Evolutionary conservation across 2,797 vertebrate genomes (phyloP).

Genomic region (Meda fulgida): DNA sequence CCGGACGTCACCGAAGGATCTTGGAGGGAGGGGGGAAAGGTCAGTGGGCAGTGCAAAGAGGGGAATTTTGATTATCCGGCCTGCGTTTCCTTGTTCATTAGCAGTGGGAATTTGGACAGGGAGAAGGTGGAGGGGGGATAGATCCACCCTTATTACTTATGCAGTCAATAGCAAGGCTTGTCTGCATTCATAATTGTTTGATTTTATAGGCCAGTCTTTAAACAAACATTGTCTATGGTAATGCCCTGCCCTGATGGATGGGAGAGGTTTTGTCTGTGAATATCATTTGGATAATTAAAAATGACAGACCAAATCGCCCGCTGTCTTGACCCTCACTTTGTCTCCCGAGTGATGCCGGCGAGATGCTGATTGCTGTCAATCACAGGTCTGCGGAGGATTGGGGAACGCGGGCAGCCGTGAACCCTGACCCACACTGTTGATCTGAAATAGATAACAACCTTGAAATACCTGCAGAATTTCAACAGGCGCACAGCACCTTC

Average conservation of each 20-base stretch:
- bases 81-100: conserved; percentile 92
- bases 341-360: conserved; percentile 89
- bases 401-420: conserved; percentile 88
- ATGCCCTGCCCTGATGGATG: conserved; percentile 93
- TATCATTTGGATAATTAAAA: conserved; percentile 99
- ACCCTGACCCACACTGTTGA: conserved; percentile 91
- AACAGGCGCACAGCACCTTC: conserved; percentile 78
- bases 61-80: conserved; percentile 88
- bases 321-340: conserved; percentile 92
- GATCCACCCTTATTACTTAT: conserved; percentile 89
- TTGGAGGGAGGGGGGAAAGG: conserved; percentile 72
- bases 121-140: conserved; percentile 56
- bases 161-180: conserved; percentile 92
- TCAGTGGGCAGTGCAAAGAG: conserved; percentile 84
- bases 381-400: conserved; percentile 90
- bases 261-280: conserved; percentile 95
- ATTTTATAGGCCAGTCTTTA: conserved; percentile 96
- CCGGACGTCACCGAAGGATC: conserved; percentile 81
- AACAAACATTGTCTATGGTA: conserved; percentile 99
- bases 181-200: conserved; percentile 99
- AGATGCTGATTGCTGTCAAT: conserved; percentile 99
- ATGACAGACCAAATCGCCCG: conserved; percentile 97
- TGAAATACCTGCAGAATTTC: conserved; percentile 95
- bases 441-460: conserved; percentile 95
- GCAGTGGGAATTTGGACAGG: conserved; percentile 83